phyloP scores from a whole-genome alignment of 2,888 invertebrate species.

The Cataglyphis cursor region DNA sequence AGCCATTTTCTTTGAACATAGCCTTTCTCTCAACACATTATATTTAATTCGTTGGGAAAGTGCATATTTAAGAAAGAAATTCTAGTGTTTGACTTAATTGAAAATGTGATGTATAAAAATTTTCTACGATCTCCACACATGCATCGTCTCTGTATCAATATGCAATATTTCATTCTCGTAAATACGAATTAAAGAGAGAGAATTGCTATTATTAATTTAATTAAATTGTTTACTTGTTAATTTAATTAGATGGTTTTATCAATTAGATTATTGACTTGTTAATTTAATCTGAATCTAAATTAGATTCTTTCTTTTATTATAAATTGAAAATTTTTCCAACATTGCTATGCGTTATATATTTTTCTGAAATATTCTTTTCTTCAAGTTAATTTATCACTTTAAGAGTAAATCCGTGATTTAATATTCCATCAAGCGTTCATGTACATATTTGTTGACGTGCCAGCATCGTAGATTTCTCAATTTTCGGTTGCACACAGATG shows the following conservation, averaged over 20 bases:
- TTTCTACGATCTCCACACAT: background rate
- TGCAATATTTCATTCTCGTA: background rate
- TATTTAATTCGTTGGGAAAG: slow-evolving; percentile 39
- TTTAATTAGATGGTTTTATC: background rate
- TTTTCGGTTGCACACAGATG: slow-evolving; percentile 44
- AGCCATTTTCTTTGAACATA: slow-evolving; percentile 72
- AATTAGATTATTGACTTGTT: background rate
- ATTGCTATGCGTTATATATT: background rate
- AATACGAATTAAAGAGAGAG: background rate
- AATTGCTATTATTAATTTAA: background rate
- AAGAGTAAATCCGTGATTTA: slow-evolving; percentile 19
- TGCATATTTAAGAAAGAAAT: slow-evolving; percentile 19
- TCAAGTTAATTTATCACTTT: background rate
- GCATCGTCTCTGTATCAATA: background rate
- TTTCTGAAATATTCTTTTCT: background rate
- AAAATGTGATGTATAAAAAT: slow-evolving; percentile 10
- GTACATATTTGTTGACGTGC: background rate
- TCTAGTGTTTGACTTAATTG: slow-evolving; percentile 16
- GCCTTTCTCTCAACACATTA: slow-evolving; percentile 31
- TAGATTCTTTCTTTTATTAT: background rate
- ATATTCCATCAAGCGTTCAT: slow-evolving; percentile 75
- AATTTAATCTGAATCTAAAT: background rate
- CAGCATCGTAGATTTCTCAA: slow-evolving; percentile 19
- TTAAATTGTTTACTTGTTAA: background rate
- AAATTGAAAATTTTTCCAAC: background rate